Evolutionary conservation across 2,797 vertebrate genomes (phyloP), one percentile per base, ranked within the genome.

Genomic region (Ambastaia sidthimunki): DNA sequence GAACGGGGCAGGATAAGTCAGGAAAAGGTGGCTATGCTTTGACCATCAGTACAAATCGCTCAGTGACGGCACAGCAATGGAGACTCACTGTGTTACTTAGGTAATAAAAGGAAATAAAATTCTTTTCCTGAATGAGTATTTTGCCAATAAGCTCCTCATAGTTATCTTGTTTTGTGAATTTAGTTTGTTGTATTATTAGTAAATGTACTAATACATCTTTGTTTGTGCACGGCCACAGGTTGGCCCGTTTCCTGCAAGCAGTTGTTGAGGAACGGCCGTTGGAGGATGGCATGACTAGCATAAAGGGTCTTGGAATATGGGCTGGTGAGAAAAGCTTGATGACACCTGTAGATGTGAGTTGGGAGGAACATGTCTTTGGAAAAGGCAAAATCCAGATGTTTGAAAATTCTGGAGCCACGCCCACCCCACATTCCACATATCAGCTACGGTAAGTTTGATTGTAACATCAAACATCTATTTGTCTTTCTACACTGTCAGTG

Each of bases 11-110:
- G 15, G 21, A 92, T 34, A 96, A 94, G 85, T 85, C 86, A 13
- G 88, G 94, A 28, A 94, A 84, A 62, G 71, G 75, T 7, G 48
- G 91, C 37, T 98, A 97, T 95, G 93, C 96, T n/a, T 92, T 99
- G 80, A 95, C 97, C 52, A 92, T 99, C 80, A 96, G 94, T 83
- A 97, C 95, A 47, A 95, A 91, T 89, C 95, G 95, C 82, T 92
- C 92, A 67, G 87, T 98, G 82, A 99, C 96, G 4, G 98, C 96
- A 83, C 98, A 99, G 89, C 96, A 98, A 47, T 99, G 98, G 98
- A 94, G 97, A 52, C 84, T 99, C 72, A 97, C 95, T 69, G 98
- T 99, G 71, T 95, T 99, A 55, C 92, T 93, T 66, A 93, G 94
- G 94, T 94, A 78, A 1, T 54, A 18, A 44, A 21, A 13, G n/a